Evolutionary conservation across 2,797 vertebrate species (phyloP).

Genomic region (Rhabdomys pumilio): DNA sequence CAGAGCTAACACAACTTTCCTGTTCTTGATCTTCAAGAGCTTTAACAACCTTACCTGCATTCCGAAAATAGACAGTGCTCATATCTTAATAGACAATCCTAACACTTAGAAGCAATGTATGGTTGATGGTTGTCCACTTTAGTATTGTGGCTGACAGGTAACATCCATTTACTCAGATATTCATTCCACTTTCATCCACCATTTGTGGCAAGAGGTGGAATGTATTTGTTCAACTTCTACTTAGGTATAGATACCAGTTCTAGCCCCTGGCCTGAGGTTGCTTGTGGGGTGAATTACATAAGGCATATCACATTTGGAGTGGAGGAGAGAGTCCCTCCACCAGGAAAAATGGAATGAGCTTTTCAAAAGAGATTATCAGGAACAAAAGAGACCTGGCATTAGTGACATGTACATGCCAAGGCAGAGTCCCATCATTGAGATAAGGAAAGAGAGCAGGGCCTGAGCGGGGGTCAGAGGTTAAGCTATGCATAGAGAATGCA

Average conservation of each 20-base stretch:
- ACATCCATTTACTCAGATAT: neutral
- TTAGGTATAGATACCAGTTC: neutral
- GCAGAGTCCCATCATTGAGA: neutral
- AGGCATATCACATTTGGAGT: neutral
- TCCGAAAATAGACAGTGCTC: neutral
- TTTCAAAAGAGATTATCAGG: neutral
- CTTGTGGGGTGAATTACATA: neutral
- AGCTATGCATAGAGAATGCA: neutral
- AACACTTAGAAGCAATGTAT: neutral
- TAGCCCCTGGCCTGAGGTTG: no score
- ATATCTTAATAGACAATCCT: neutral
- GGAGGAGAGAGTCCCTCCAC: neutral
- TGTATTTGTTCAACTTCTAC: neutral
- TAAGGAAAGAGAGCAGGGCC: neutral
- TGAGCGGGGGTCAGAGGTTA: neutral
- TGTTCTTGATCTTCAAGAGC: neutral
- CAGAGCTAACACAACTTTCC: neutral
- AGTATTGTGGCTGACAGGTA: neutral
- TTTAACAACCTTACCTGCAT: neutral
- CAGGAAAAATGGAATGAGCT: neutral
- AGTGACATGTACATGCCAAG: no score
- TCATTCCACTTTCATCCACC: neutral
- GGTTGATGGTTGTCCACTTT: neutral
- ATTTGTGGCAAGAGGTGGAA: neutral
- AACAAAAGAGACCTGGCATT: neutral